Evolutionary conservation across 2,797 vertebrate genomes (phyloP), one percentile per base, ranked within the genome.

Genomic region (Hyperoplus immaculatus): DNA sequence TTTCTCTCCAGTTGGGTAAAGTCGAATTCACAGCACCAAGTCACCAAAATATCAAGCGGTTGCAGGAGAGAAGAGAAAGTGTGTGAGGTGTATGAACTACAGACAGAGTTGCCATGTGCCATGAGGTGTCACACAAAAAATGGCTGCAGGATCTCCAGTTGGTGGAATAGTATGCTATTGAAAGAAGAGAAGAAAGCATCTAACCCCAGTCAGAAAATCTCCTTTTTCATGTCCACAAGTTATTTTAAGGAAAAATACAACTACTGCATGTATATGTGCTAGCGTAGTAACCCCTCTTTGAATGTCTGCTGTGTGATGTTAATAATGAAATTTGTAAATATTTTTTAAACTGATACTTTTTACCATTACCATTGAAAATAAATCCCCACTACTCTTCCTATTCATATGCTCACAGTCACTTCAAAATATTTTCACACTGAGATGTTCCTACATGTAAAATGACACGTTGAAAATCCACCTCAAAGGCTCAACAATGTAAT

Each of bases 81-180:
- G 60, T 43, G 21, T 45, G 18, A 41, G 36, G 16, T 53, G 63
- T 56, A 58, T 13, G 6, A 49, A 47, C 71, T 21, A 36, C 4
- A 11, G 14, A 8, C n/a, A 21, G 42, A 47, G 38, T 55, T 8
- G 41, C 18, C 36, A 16, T 21, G 36, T 16, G 21, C 15, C 11
- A 45, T 1, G 0, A 60, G 8, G 58, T 60, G 36, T 77, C 63
- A 58, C 38, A 69, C 46, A 73, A 56, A 63, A 21, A 81, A 29
- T 67, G 29, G 0, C 39, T 60, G 55, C 29, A 36, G 41, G 38
- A 53, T 54, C 16, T 45, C 36, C 10, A 56, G 16, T 46, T 15
- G 6, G 12, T 73, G 12, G 29, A 3, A 67, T 6, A 0, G 41
- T 1, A 4, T 3, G 11, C 21, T 62, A 68, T 63, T 41, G 41